Percentiles rank a stretch among this genome's conserved stretches.
Conservation (phyloP, 2,797 vertebrate genomes). For the Danio jaintianensis region DNA sequence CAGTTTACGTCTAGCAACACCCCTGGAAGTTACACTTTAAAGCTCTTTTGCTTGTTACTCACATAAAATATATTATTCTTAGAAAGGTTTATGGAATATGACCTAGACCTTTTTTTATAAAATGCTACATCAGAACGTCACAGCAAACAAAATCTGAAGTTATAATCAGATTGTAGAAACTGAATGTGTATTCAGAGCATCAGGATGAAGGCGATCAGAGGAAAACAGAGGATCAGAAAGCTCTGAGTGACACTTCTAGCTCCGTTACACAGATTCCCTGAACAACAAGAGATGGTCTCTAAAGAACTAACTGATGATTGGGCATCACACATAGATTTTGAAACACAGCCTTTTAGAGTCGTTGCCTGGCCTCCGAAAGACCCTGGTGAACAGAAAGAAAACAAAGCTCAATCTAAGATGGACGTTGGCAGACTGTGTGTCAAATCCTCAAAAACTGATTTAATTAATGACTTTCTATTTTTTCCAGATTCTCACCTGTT, state of each 20-base stretch:
- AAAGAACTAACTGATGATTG: not conserved
- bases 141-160: too few species aligned
- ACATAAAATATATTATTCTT: too few species aligned
- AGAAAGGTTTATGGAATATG: too few species aligned
- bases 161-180: too few species aligned
- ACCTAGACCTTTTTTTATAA: too few species aligned
- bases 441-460: too few species aligned
- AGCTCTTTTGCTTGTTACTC: too few species aligned
- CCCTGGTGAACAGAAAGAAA: not conserved
- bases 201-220: not conserved
- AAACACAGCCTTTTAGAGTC: not conserved
- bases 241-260: not conserved
- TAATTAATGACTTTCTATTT: not conserved
- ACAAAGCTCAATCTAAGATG: not conserved
- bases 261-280: not conserved
- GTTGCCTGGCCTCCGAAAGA: fast-evolving
- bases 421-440: not conserved
- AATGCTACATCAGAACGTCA: too few species aligned
- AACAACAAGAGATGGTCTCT: not conserved
- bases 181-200: not conserved
- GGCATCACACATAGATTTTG: not conserved
- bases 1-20: too few species aligned
- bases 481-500: not conserved
- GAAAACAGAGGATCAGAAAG: slow-evolving; percentile 12
- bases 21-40: too few species aligned